A percentile compares a stretch with the other conserved stretches of the same genome.
These are phyloP conservation scores for Astreopora myriophthalma DNA, from an alignment of 64 coral and sea anemone genomes.

Conservation along the genomic window DNA sequence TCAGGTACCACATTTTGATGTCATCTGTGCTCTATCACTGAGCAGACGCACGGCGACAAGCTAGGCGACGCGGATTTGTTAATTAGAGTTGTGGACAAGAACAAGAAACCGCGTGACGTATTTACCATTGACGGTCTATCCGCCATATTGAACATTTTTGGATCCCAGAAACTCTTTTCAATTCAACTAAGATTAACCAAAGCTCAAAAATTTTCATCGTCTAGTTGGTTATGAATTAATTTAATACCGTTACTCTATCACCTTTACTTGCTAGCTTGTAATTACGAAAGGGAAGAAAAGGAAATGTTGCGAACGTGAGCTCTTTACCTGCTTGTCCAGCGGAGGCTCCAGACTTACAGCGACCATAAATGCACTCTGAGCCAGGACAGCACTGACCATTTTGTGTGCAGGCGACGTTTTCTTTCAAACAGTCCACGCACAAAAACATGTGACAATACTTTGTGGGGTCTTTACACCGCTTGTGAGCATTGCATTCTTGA, in stretches of 20 bases:
- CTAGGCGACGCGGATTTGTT: too few species aligned
- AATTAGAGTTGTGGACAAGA: too few species aligned
- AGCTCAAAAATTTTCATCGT: too few species aligned
- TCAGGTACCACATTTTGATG: too few species aligned
- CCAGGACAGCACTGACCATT: constrained; percentile 97
- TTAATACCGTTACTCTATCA: background rate
- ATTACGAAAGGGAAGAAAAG: background rate
- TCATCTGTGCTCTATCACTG: too few species aligned
- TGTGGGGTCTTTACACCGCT: constrained; percentile 76
- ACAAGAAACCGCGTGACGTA: too few species aligned
- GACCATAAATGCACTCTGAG: constrained; percentile 93
- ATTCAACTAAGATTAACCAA: too few species aligned
- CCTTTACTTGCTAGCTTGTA: background rate
- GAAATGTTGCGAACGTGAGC: background rate
- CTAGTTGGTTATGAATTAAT: too few species aligned
- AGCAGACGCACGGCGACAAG: too few species aligned
- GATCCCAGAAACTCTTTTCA: too few species aligned
- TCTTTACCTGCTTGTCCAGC: constrained; percentile 80
- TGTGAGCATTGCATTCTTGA: constrained; percentile 97
- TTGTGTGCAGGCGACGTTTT: constrained; percentile 99
- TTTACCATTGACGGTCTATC: too few species aligned
- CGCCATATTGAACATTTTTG: too few species aligned
- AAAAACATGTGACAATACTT: constrained; percentile 99
- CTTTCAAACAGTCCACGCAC: constrained; percentile 97
- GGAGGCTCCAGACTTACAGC: constrained; percentile 85